Base-by-base conservation (phyloP, 2,797 vertebrate species). In the Decapterus maruadsi region DNA sequence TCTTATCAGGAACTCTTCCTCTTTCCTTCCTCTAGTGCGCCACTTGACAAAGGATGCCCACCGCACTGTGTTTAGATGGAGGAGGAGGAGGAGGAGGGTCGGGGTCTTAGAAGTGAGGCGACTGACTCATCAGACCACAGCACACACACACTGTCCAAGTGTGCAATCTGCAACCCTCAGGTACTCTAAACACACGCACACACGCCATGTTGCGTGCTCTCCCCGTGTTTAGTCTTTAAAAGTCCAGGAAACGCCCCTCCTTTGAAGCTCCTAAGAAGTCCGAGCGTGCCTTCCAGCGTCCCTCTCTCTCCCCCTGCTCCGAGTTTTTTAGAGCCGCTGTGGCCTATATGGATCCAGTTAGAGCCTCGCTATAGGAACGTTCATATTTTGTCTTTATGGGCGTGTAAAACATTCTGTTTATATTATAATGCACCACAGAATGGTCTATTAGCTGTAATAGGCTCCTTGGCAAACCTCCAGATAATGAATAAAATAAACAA, bases 351-450 rank as follows among this genome's bases (percentile, higher is more conserved):
- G 86, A 88, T 89, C 78, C 81, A 85, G 83, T 93, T 93, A 87
- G 61, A 80, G 70, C 54, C 63, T 72, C 64, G 36, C 79, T 77
- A 74, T 73, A 87, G 66, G 65, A 78, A 38, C 55, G 40, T 84
- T 89, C 83, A 87, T 90, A 84, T 91, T 90, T 83, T 62, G 68
- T 85, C 80, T 93, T 92, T 90, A 93, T 75, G 77, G 81, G 78
- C 82, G 64, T 90, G 86, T 90, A 85, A 89, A 91, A 89, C 89
- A 90, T 89, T 89, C 85, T 90, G 81, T 93, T 92, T 93, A 90
- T 82, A 90, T 92, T 91, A 87, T 68, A 89, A 90, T 85, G 79
- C 80, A 68, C 79, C 68, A 62, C 77, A 82, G 85, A 88, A 74
- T 17, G 74, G 80, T 90, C 83, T 91, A 88, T 92, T 90, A 90